A percentile compares a stretch with the other conserved stretches of the same genome.
phyloP scores from a whole-genome alignment of 1,140 invertebrate species.

The Brachystomella parvula region DNA sequence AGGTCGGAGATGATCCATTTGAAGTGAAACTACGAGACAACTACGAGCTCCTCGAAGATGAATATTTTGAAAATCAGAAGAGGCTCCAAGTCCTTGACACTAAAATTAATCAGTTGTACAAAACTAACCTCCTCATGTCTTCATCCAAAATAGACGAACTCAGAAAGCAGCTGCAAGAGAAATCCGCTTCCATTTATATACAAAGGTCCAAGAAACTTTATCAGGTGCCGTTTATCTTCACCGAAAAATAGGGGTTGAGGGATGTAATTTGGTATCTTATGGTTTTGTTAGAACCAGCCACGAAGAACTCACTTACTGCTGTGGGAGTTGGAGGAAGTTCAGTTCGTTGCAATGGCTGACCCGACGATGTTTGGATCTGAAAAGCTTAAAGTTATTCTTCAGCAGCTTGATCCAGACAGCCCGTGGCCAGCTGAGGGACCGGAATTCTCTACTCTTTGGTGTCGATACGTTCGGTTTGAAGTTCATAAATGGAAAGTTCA shows the following conservation, averaged over 20 bases:
- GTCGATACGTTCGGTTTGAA: constrained; percentile 68
- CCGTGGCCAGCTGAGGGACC: constrained; percentile 85
- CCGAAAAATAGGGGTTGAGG: neutral
- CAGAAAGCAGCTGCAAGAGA: constrained; percentile 71
- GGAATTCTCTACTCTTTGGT: constrained; percentile 89
- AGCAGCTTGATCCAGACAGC: constrained; percentile 71
- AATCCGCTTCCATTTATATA: constrained; percentile 91
- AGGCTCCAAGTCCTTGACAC: constrained; percentile 80
- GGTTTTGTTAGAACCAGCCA: constrained; percentile 42
- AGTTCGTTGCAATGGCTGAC: constrained; percentile 79
- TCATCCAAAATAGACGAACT: constrained; percentile 81
- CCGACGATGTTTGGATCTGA: constrained; percentile 72
- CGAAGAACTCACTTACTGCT: constrained; percentile 68
- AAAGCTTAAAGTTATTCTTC: constrained; percentile 63
- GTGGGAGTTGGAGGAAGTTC: constrained; percentile 68
- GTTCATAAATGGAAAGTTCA: constrained; percentile 77
- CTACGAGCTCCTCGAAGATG: constrained; percentile 90
- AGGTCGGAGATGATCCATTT: constrained; percentile 95
- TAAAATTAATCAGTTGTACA: constrained; percentile 71
- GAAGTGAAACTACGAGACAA: constrained; percentile 93
- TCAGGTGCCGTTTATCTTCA: constrained; percentile 45
- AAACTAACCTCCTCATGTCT: constrained; percentile 71
- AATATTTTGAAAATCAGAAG: constrained; percentile 90
- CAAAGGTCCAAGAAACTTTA: constrained; percentile 78
- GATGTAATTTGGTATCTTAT: neutral